Base-by-base conservation (phyloP, 2,797 vertebrate genomes). In the Onychomys leucogaster region DNA sequence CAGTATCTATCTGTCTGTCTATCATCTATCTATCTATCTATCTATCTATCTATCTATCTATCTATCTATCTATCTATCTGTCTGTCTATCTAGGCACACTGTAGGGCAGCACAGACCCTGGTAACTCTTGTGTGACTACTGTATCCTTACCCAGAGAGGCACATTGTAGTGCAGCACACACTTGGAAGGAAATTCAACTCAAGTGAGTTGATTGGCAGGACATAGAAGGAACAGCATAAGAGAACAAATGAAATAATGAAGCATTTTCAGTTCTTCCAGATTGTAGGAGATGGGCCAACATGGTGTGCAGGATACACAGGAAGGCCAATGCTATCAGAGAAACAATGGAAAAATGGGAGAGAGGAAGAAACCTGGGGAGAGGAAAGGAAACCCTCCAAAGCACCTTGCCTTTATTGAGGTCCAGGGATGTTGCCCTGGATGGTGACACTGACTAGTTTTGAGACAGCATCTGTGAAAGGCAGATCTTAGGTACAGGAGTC, bases 341-440 rank as follows among this genome's bases (percentile, higher is more conserved):
- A 23, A 57, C 6, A 17, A 1, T 2, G 19, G 32, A 2, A 5
- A 2, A 34, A 14, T 5, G n/a, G n/a, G 19, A 41, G 17, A 86
- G 32, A 29, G n/a, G 61, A 13, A 41, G 55, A 27, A 34, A 37
- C 46, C 3, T 19, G 14, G 46, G 29, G 23, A 75, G 52, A 13
- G 11, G 25, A 29, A 43, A 71, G 12, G 14, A 6, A 63, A 19
- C 29, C 8, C 6, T 41, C 41, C 43, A 3, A 23, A 17, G 12
- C 3, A 10, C 2, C 41, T 8, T 5, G 4, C 2, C 41, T 76
- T 83, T 59, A 13, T 41, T 0, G 2, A 49, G 25, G 25, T 16
- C 14, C 19, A 2, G 10, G 2, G 6, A 6, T 37, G 13, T 11
- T 41, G 41, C 21, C 37, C 10, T 16, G 0, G 1, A 34, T 23